phyloP scores from a whole-genome alignment of 2,113 vertebrate species.

The Tichodroma muraria region DNA sequence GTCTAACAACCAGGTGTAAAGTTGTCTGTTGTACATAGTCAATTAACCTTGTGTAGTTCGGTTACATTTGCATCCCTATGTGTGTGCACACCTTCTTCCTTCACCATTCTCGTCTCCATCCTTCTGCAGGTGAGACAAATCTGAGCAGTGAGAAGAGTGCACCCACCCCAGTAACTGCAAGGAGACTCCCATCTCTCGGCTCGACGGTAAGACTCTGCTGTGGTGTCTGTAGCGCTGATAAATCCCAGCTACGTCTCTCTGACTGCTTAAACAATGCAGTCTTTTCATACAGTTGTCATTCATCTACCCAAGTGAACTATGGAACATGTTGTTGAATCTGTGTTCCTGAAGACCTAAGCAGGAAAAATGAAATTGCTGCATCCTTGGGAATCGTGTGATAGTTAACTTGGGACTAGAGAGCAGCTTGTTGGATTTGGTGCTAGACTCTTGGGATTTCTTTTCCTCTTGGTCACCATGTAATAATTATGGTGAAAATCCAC shows the following conservation, averaged over 20 bases:
- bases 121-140: neutral
- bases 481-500: no score
- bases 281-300: neutral
- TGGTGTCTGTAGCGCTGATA: neutral
- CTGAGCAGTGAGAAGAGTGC: conserved; percentile 3
- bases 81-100: neutral
- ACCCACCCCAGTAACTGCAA: neutral
- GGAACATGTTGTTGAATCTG: neutral
- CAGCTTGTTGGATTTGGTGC: neutral
- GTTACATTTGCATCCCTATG: neutral
- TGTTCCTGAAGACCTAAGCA: neutral
- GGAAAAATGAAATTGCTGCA: neutral
- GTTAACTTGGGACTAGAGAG: neutral
- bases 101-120: neutral
- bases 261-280: neutral
- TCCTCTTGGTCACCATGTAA: neutral
- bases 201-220: conserved; percentile 47
- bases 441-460: neutral
- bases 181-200: neutral
- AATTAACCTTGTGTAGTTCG: neutral
- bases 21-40: neutral
- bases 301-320: neutral
- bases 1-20: neutral
- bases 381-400: neutral
- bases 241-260: neutral